Evolutionary conservation across 1,140 invertebrate genomes (phyloP).

Genomic region (Ganaspis sp.): DNA sequence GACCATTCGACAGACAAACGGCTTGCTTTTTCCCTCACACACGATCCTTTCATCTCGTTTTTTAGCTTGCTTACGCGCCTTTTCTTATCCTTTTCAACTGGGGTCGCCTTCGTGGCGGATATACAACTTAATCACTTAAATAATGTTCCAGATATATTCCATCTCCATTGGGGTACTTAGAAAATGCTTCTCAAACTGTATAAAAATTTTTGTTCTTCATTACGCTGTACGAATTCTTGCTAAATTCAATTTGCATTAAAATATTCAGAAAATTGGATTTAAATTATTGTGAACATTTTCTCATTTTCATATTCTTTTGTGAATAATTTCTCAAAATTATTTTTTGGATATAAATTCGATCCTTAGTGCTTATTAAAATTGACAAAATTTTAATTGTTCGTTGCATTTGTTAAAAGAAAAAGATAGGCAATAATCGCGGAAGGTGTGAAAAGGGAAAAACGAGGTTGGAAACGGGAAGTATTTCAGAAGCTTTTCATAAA

Average conservation of each 20-base stretch:
- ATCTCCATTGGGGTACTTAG: neutral
- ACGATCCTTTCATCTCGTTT: slow-evolving; percentile 42
- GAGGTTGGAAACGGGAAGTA: slow-evolving; percentile 44
- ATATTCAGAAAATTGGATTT: too few species aligned
- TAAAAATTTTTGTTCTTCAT: neutral
- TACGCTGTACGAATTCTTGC: too few species aligned
- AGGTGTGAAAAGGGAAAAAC: slow-evolving; percentile 54
- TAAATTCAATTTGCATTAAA: too few species aligned
- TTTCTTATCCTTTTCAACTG: slow-evolving; percentile 2
- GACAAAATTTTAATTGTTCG: too few species aligned
- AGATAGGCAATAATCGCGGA: slow-evolving; percentile 32
- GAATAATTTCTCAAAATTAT: too few species aligned
- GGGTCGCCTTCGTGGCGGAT: slow-evolving; percentile 1
- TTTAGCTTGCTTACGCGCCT: slow-evolving; percentile 16
- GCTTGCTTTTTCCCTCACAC: slow-evolving; percentile 39
- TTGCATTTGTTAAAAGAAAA: neutral
- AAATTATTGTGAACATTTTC: too few species aligned
- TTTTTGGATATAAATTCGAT: too few species aligned
- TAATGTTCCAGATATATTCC: neutral
- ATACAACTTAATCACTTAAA: slow-evolving; percentile 24
- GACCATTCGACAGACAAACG: slow-evolving; percentile 70
- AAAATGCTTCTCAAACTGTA: neutral
- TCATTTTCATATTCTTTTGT: too few species aligned
- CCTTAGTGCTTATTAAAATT: too few species aligned
- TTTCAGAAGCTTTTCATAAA: slow-evolving; percentile 71